A percentile compares a stretch with the other conserved stretches of the same genome.
phyloP scores from a whole-genome alignment of 2,113 vertebrate species.

The Nematolebias whitei region DNA sequence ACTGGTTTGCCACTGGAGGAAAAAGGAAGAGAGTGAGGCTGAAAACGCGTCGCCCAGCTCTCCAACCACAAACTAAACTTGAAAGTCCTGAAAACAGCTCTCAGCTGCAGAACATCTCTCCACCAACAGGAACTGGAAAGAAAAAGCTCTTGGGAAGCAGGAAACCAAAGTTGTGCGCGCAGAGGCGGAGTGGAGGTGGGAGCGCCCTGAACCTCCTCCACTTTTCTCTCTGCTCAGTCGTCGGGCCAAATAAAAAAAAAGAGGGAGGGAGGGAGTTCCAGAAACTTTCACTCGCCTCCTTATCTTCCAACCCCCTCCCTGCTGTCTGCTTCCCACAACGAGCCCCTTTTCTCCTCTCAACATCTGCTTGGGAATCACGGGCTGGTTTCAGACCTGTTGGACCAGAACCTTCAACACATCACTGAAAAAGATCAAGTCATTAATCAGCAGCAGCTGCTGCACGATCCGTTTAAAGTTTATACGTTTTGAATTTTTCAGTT shows the following conservation, averaged over 20 bases:
- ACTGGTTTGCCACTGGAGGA: constrained; percentile 39
- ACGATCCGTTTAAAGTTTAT: no score
- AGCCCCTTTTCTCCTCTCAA: constrained; percentile 42
- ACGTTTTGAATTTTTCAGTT: no score
- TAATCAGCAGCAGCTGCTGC: background rate
- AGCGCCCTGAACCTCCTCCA: no score
- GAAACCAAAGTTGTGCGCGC: constrained; percentile 58
- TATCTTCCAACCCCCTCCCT: constrained; percentile 26
- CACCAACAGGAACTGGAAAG: constrained; percentile 42
- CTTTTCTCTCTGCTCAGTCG: no score
- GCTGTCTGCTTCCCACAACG: constrained; percentile 51
- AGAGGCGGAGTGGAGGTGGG: constrained; percentile 72
- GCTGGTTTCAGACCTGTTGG: constrained; percentile 26
- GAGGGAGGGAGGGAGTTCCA: constrained; percentile 18
- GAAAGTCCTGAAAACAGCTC: no score
- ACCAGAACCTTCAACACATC: constrained; percentile 26
- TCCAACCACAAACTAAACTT: no score
- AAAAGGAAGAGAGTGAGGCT: background rate
- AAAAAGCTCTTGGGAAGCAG: constrained; percentile 51
- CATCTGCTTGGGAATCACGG: constrained; percentile 34
- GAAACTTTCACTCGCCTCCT: constrained; percentile 58
- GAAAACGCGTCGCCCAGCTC: background rate
- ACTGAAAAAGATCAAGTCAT: constrained; percentile 21
- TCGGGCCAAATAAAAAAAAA: constrained; percentile 45
- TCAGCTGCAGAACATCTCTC: constrained; percentile 62